Evolutionary conservation across 2,113 vertebrate species (phyloP).

Genomic region (Halichoeres trimaculatus): DNA sequence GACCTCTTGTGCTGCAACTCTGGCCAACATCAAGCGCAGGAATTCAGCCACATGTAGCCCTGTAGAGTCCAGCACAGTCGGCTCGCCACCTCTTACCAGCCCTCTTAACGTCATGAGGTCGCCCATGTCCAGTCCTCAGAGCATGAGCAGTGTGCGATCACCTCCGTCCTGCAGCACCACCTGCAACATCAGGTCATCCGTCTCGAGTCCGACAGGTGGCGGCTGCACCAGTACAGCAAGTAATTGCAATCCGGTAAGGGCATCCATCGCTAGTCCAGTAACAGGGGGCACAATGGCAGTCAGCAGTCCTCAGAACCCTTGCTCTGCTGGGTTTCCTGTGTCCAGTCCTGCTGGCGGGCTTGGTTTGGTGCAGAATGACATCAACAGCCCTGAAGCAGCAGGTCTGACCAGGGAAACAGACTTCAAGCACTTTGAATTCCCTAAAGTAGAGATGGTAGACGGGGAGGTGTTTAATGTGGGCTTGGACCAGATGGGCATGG

Average conservation of each 20-base stretch:
- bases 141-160: slow-evolving; percentile 93
- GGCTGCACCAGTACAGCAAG: slow-evolving; percentile 68
- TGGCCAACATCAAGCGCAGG: slow-evolving; percentile 86
- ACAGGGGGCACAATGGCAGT: slow-evolving; percentile 82
- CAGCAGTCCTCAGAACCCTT: slow-evolving; percentile 81
- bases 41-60: slow-evolving; percentile 93
- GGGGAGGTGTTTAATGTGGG: slow-evolving; percentile 87
- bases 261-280: slow-evolving; percentile 91
- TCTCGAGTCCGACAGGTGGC: slow-evolving; percentile 91
- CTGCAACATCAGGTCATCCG: slow-evolving; percentile 88
- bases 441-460: slow-evolving; percentile 93
- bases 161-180: slow-evolving; percentile 90
- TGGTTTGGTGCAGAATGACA: slow-evolving; percentile 86
- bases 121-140: slow-evolving; percentile 95
- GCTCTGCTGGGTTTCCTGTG: slow-evolving; percentile 87
- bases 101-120: slow-evolving; percentile 95
- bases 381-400: slow-evolving; percentile 87
- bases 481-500: slow-evolving; percentile 88
- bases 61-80: slow-evolving; percentile 88
- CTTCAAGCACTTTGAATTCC: slow-evolving; percentile 89
- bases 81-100: slow-evolving; percentile 93
- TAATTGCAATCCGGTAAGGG: slow-evolving; percentile 83
- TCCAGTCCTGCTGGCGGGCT: slow-evolving; percentile 90
- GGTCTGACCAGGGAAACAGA: slow-evolving; percentile 83
- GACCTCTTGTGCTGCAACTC: slow-evolving; percentile 83